A percentile compares a stretch with the other conserved stretches of the same genome.
Evolutionary conservation across 2,113 vertebrate genomes (phyloP).

Genomic region (Aegypius monachus): DNA sequence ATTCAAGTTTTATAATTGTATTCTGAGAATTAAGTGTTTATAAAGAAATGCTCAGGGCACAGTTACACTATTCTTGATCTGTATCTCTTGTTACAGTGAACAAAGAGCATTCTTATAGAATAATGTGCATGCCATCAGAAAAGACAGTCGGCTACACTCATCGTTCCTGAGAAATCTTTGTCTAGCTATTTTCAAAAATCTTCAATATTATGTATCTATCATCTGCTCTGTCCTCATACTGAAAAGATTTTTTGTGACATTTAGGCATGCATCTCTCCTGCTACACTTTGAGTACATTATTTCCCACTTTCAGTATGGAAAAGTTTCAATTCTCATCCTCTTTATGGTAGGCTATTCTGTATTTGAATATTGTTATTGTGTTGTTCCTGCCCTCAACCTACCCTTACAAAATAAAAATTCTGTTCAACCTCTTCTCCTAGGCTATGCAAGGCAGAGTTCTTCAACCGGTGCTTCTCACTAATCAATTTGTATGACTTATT

Average conservation of each 20-base stretch:
- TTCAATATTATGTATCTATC: background rate
- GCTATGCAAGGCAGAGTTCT: background rate
- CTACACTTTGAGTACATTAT: background rate
- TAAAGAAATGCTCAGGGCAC: background rate
- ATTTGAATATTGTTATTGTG: background rate
- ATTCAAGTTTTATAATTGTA: background rate
- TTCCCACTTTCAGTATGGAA: background rate
- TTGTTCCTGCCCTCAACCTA: background rate
- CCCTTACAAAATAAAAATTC: background rate
- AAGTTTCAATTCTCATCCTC: background rate
- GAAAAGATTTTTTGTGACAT: background rate
- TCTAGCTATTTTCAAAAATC: background rate
- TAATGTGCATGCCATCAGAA: background rate
- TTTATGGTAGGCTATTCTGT: background rate
- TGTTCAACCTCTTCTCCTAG: background rate
- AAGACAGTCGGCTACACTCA: background rate
- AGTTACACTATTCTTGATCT: background rate
- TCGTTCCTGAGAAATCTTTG: background rate
- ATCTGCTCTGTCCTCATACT: background rate
- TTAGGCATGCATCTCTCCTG: background rate
- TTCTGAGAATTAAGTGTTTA: background rate
- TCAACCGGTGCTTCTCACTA: background rate
- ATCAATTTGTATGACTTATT: background rate
- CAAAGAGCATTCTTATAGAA: background rate
- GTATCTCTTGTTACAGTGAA: background rate